Evolutionary conservation across 2,888 invertebrate species (phyloP).

Genomic region (Brassicogethes aeneus): DNA sequence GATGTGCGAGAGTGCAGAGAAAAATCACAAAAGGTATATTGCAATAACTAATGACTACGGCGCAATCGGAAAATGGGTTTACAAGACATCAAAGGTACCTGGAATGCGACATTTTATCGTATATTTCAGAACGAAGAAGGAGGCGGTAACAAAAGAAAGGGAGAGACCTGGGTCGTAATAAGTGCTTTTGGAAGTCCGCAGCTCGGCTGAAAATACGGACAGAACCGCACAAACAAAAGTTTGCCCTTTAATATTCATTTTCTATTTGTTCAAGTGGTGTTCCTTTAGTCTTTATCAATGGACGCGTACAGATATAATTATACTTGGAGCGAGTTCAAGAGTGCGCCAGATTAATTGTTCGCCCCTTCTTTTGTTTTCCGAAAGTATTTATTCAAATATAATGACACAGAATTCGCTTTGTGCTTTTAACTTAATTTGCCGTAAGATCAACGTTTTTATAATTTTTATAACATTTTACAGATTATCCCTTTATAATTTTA

Average conservation of each 20-base stretch:
- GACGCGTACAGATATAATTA: constrained; percentile 1
- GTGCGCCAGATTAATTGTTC: background rate
- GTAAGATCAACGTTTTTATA: too few species aligned
- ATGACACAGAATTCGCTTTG: background rate
- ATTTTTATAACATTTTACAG: too few species aligned
- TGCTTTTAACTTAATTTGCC: too few species aligned
- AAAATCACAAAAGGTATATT: too few species aligned
- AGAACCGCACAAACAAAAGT: constrained; percentile 19
- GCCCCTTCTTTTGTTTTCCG: background rate
- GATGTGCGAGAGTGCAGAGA: too few species aligned
- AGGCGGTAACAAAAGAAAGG: background rate
- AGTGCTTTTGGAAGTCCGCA: constrained; percentile 12
- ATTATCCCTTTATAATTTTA: too few species aligned
- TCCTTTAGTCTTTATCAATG: constrained; percentile 12
- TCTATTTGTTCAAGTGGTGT: constrained; percentile 22
- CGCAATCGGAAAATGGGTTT: too few species aligned
- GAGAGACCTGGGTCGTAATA: constrained; percentile 5
- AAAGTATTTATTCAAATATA: background rate
- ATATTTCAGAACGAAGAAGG: background rate
- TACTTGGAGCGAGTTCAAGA: background rate
- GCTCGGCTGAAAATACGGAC: constrained; percentile 9
- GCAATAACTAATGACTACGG: too few species aligned
- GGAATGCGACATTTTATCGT: too few species aligned
- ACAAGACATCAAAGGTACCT: too few species aligned
- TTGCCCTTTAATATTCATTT: constrained; percentile 25